Conservation (phyloP, 1,140 invertebrate species). For the Gonatopus flavifemur region DNA sequence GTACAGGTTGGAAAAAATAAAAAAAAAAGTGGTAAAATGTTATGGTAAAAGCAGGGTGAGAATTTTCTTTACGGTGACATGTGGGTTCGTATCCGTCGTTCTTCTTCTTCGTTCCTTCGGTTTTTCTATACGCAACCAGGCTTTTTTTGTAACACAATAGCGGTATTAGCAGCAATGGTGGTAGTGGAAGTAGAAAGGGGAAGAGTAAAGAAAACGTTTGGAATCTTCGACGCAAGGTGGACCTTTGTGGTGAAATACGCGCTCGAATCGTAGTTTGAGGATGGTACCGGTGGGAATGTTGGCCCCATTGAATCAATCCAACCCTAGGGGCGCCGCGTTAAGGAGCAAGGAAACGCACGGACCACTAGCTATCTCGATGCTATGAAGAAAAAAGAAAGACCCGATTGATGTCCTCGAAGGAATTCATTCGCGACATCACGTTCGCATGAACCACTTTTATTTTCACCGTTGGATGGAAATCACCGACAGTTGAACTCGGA, state of each 20-base stretch:
- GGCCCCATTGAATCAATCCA: conserved; percentile 24
- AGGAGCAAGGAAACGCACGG: background rate
- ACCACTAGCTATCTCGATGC: conserved; percentile 8
- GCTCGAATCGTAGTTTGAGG: conserved; percentile 10
- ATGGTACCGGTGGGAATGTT: conserved; percentile 19
- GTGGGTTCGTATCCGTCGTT: no score
- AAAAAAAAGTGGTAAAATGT: no score
- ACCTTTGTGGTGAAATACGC: conserved; percentile 17
- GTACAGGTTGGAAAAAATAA: no score
- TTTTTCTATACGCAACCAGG: no score
- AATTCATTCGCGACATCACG: no score
- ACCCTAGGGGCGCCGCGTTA: conserved; percentile 1
- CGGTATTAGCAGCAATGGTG: background rate
- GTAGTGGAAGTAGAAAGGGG: conserved; percentile 1
- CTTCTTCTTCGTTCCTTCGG: background rate
- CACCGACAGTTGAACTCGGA: no score
- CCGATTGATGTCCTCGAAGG: conserved; percentile 15
- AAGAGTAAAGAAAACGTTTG: background rate
- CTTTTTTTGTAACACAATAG: conserved; percentile 1
- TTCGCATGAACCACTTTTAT: no score
- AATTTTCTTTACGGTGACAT: no score
- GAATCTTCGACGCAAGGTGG: background rate
- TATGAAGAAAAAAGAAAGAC: background rate
- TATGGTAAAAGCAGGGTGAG: no score
- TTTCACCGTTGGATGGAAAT: no score